A percentile compares a stretch with the other conserved stretches of the same genome.
Conservation (phyloP, 2,113 vertebrate genomes). For the Ahaetulla prasina region DNA sequence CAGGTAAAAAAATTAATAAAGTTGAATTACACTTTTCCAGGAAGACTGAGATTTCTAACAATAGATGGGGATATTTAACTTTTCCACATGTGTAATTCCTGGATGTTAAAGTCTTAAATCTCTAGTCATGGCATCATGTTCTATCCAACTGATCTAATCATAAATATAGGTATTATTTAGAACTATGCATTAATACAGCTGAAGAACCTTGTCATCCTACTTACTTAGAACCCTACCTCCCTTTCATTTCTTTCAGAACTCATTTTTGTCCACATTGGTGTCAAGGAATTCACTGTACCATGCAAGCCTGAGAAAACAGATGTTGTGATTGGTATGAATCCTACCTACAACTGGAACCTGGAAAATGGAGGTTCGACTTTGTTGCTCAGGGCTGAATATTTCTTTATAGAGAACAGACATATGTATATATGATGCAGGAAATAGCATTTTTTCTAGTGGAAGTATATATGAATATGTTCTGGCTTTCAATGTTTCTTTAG, state of each 20-base stretch:
- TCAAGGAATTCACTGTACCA: background rate
- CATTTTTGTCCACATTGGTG: constrained; percentile 8
- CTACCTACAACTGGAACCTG: background rate
- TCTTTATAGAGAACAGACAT: background rate
- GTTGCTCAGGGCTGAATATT: background rate
- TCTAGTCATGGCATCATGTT: background rate
- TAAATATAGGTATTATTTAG: background rate
- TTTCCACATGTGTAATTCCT: background rate
- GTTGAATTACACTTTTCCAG: background rate
- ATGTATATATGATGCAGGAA: background rate
- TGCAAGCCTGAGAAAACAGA: background rate
- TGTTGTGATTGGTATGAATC: background rate
- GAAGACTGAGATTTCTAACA: background rate
- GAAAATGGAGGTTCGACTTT: constrained; percentile 6
- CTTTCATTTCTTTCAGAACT: background rate
- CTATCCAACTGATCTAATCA: background rate
- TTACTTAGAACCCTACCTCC: background rate
- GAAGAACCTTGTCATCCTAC: background rate
- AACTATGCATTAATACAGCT: background rate
- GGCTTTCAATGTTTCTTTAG: background rate
- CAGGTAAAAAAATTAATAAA: background rate
- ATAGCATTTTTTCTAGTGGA: background rate
- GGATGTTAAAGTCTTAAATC: background rate
- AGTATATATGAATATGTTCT: background rate
- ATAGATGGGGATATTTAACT: background rate